Conservation (phyloP, 2,888 invertebrate species). For the Melanostoma mellinum region DNA sequence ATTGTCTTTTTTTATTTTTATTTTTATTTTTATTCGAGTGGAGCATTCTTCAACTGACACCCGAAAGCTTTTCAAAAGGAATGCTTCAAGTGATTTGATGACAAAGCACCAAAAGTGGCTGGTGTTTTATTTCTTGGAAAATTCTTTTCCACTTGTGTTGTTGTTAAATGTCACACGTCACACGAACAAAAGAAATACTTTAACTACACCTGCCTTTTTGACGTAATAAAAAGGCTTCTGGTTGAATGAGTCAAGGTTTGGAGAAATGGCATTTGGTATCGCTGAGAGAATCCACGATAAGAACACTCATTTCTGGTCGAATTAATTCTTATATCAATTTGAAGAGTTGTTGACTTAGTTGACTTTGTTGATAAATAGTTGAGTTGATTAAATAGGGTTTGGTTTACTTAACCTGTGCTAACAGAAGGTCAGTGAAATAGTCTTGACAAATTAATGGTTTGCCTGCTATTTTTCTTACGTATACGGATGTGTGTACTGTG, state of each 20-base stretch:
- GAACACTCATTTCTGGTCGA: neutral
- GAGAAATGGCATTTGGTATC: neutral
- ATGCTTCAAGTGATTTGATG: slow-evolving; percentile 24
- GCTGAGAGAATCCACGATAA: slow-evolving; percentile 1
- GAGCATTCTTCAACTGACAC: slow-evolving; percentile 22
- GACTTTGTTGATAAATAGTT: neutral
- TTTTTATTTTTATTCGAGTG: neutral
- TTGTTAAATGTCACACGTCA: slow-evolving; percentile 42
- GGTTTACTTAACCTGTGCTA: neutral
- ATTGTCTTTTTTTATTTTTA: slow-evolving; percentile 10
- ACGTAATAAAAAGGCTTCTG: slow-evolving; percentile 31
- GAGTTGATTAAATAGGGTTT: neutral
- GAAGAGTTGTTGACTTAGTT: neutral
- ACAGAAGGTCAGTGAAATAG: neutral
- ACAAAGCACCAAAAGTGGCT: slow-evolving; percentile 43
- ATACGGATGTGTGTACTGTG: too few relatives aligned
- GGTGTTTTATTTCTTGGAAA: slow-evolving; percentile 19
- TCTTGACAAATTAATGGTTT: neutral
- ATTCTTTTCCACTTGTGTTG: slow-evolving; percentile 15
- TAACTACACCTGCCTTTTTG: slow-evolving; percentile 6
- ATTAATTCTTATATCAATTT: slow-evolving; percentile 11
- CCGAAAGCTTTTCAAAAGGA: slow-evolving; percentile 27
- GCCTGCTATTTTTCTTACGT: too few relatives aligned
- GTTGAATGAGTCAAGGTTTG: slow-evolving; percentile 12
- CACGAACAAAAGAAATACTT: slow-evolving; percentile 21